Evolutionary conservation across 2,888 invertebrate species (phyloP).

Genomic region (Pemphredon lugubris): DNA sequence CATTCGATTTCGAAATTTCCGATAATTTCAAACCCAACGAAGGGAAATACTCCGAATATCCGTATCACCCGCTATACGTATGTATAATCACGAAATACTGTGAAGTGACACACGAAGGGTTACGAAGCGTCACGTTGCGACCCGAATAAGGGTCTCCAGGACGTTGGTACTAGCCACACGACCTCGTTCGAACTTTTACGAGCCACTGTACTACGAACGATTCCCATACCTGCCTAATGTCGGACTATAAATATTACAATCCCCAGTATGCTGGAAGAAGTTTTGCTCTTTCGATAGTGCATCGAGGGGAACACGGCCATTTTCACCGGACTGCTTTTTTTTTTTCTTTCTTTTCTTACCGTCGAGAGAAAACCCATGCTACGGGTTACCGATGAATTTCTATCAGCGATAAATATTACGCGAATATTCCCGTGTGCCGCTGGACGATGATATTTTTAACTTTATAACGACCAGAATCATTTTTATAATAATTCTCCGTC

Average conservation of each 20-base stretch:
- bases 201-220: conserved; percentile 46
- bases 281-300: conserved; percentile 66
- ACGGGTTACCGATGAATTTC: conserved; percentile 18
- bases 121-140: conserved; percentile 51
- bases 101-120: conserved; percentile 48
- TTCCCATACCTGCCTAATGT: conserved; percentile 68
- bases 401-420: no score
- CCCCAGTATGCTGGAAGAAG: conserved; percentile 56
- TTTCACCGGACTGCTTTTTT: conserved; percentile 37
- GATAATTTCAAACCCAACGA: neutral
- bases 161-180: conserved; percentile 42
- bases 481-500: no score
- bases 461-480: neutral
- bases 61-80: neutral
- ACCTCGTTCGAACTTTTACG: conserved; percentile 52
- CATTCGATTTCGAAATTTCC: no score
- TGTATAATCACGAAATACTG: conserved; percentile 32
- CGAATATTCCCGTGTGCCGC: no score
- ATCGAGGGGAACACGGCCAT: conserved; percentile 41
- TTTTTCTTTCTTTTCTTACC: no score
- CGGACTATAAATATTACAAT: conserved; percentile 72
- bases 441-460: neutral
- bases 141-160: conserved; percentile 54
- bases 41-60: neutral
- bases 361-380: conserved; percentile 36